Percentiles rank a stretch among this genome's conserved stretches.
Evolutionary conservation across 2,113 vertebrate species (phyloP).

Genomic region (Plotosus lineatus): DNA sequence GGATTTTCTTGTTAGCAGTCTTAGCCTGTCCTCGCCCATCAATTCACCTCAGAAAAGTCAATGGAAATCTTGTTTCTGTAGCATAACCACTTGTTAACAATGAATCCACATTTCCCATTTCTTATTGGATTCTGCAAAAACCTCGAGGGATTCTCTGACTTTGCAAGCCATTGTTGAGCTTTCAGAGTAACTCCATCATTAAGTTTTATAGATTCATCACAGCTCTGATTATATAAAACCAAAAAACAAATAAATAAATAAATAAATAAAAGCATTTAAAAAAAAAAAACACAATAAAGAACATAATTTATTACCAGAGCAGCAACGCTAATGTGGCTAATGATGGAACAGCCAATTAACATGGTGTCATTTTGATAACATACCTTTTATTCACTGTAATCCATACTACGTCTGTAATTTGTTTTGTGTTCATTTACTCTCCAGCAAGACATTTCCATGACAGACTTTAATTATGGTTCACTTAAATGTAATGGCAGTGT

Average conservation of each 20-base stretch:
- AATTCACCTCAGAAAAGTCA: neutral
- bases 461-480: constrained; percentile 14
- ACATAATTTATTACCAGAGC: neutral
- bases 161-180: neutral
- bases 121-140: neutral
- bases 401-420: neutral
- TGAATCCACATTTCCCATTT: neutral
- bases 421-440: neutral
- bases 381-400: neutral
- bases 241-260: too few relatives aligned
- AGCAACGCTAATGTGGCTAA: neutral
- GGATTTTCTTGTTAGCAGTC: neutral
- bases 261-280: too few relatives aligned
- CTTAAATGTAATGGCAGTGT: neutral
- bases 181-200: neutral
- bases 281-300: neutral
- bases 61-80: neutral
- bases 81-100: neutral
- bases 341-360: constrained; percentile 5
- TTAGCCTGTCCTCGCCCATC: neutral
- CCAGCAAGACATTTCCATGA: neutral
- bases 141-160: neutral
- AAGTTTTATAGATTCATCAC: too few relatives aligned
- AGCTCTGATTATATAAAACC: too few relatives aligned
- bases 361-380: neutral